Percentiles rank a stretch among this genome's conserved stretches.
phyloP scores from a whole-genome alignment of 2,113 vertebrate species.

The Genyomyrus donnyi region DNA sequence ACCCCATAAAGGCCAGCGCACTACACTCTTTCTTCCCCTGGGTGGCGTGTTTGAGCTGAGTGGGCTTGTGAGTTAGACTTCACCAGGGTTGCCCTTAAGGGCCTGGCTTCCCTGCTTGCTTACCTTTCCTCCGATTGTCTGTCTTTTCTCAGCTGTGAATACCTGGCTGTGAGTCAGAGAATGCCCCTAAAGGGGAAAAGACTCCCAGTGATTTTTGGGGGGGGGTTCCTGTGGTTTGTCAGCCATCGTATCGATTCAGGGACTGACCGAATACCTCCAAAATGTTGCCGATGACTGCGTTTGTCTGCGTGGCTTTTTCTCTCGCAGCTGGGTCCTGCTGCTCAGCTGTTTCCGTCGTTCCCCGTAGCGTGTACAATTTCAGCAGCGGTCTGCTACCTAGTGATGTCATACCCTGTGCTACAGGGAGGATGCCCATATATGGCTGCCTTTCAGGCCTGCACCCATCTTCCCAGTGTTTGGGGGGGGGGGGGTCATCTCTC shows the following conservation, averaged over 20 bases:
- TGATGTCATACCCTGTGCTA: background rate
- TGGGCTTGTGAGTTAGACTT: background rate
- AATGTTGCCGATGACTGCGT: background rate
- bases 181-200: background rate
- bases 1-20: background rate
- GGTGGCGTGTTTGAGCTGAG: background rate
- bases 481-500: background rate
- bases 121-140: background rate
- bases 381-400: background rate
- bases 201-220: background rate
- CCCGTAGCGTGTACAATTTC: background rate
- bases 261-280: background rate
- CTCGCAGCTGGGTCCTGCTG: background rate
- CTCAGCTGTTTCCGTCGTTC: background rate
- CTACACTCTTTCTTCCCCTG: background rate
- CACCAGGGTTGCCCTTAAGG: background rate
- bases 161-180: background rate
- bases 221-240: background rate
- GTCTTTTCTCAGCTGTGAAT: background rate
- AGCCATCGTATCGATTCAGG: background rate
- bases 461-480: background rate
- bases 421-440: background rate
- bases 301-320: background rate
- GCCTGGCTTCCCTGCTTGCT: background rate
- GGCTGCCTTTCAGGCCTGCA: background rate